Evolutionary conservation across 92 coral and sea anemone genomes (phyloP).

Genomic region (Anthopleura xanthogrammica): DNA sequence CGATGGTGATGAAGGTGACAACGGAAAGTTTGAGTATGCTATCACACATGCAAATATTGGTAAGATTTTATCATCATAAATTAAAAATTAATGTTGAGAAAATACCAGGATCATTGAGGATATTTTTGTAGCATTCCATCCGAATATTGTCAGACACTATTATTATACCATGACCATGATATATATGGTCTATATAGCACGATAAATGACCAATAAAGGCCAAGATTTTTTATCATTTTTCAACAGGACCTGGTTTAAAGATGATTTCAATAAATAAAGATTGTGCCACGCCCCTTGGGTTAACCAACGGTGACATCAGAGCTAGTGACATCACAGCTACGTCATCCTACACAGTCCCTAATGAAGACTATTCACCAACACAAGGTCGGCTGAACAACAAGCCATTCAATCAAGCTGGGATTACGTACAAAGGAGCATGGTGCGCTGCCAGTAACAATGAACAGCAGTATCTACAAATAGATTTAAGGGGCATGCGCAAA

Average conservation of each 20-base stretch:
- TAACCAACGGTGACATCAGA: slow-evolving; percentile 63
- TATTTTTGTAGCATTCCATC: too few relatives aligned
- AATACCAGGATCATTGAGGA: too few relatives aligned
- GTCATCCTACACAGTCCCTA: slow-evolving; percentile 52
- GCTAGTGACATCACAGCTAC: slow-evolving; percentile 79
- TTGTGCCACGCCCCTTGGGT: slow-evolving; percentile 83
- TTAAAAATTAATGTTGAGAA: too few relatives aligned
- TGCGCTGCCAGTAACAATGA: slow-evolving; percentile 70
- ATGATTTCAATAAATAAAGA: slow-evolving; percentile 75
- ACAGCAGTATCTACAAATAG: slow-evolving; percentile 77
- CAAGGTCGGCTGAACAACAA: slow-evolving; percentile 77
- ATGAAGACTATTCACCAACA: slow-evolving; percentile 84
- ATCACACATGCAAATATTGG: slow-evolving; percentile 91
- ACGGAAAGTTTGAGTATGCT: slow-evolving; percentile 74
- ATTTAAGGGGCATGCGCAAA: slow-evolving; percentile 80
- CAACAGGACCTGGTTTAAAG: slow-evolving; percentile 72
- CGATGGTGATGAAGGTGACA: slow-evolving; percentile 74
- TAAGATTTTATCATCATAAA: slow-evolving; percentile 17
- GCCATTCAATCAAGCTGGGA: slow-evolving; percentile 60
- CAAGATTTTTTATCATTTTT: neutral
- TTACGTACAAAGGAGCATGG: slow-evolving; percentile 87
- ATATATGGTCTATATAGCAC: too few relatives aligned
- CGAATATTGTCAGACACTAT: too few relatives aligned
- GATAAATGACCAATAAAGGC: too few relatives aligned
- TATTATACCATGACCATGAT: too few relatives aligned